phyloP scores from a whole-genome alignment of 1,140 invertebrate species.

The Camponotus pennsylvanicus region DNA sequence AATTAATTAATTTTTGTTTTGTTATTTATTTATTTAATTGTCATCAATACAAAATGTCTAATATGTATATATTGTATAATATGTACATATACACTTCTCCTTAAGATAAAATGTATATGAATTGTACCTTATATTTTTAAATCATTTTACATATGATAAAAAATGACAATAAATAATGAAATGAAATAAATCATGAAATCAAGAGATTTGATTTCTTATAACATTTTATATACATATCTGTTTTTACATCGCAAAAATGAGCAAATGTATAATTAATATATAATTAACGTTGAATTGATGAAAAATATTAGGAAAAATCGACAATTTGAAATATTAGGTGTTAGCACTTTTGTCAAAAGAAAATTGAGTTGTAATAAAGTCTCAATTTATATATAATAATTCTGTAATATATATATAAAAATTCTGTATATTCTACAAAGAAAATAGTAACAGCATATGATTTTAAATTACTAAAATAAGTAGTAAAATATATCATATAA shows the following conservation, averaged over 20 bases:
- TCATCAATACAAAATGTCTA: too few species aligned
- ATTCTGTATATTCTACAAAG: background rate
- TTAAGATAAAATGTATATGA: too few species aligned
- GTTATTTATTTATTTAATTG: too few species aligned
- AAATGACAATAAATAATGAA: too few species aligned
- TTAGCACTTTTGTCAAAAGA: background rate
- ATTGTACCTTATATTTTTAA: too few species aligned
- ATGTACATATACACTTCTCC: too few species aligned
- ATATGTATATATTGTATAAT: too few species aligned
- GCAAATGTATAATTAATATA: slow-evolving; percentile 1
- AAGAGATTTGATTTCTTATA: too few species aligned
- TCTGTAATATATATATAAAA: background rate
- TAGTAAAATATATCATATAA: background rate
- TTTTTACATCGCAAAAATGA: background rate
- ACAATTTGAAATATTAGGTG: background rate
- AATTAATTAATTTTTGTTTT: background rate
- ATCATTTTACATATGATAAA: too few species aligned
- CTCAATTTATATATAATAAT: background rate
- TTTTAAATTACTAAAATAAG: background rate
- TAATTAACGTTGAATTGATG: background rate
- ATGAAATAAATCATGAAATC: too few species aligned
- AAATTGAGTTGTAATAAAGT: background rate
- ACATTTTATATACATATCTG: background rate
- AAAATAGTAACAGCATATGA: background rate
- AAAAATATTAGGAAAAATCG: background rate